Percentiles rank a stretch among this genome's conserved stretches.
Conservation (phyloP, 1,140 invertebrate species). For the Artemia franciscana region DNA sequence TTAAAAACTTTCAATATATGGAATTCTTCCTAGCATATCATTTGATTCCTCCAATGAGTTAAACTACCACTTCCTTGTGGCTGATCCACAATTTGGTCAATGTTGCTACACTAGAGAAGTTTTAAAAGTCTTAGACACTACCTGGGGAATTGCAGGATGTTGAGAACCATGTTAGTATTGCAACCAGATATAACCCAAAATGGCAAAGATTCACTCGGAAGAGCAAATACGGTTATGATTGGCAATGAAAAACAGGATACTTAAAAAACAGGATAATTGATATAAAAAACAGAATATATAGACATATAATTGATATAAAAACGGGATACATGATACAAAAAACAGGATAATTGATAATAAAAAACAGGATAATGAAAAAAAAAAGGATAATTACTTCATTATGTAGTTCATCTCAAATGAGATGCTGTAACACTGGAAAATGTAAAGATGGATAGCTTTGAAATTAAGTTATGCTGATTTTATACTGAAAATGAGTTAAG, state of each 20-base stretch:
- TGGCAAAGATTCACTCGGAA: neutral
- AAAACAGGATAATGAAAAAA: too few relatives aligned
- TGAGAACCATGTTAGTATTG: neutral
- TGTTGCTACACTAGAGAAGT: neutral
- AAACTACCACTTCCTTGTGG: neutral
- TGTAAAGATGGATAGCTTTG: too few relatives aligned
- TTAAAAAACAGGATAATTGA: too few relatives aligned
- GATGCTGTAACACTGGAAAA: too few relatives aligned
- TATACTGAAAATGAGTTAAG: too few relatives aligned
- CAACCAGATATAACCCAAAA: neutral
- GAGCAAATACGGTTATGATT: constrained; percentile 4
- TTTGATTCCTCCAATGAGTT: neutral
- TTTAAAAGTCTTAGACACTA: neutral
- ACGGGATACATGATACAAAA: too few relatives aligned
- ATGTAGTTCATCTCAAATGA: constrained; percentile 1
- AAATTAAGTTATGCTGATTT: too few relatives aligned
- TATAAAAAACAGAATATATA: too few relatives aligned
- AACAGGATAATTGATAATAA: too few relatives aligned
- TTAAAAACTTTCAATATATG: neutral
- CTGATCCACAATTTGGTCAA: neutral
- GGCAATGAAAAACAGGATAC: constrained; percentile 3
- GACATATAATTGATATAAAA: too few relatives aligned
- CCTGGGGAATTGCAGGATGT: neutral
- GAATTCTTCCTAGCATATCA: neutral
- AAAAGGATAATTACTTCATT: neutral